Evolutionary conservation across 2,113 vertebrate species (phyloP), one percentile per base, ranked within the genome.

Genomic region (Hypocryptadius cinnamomeus): DNA sequence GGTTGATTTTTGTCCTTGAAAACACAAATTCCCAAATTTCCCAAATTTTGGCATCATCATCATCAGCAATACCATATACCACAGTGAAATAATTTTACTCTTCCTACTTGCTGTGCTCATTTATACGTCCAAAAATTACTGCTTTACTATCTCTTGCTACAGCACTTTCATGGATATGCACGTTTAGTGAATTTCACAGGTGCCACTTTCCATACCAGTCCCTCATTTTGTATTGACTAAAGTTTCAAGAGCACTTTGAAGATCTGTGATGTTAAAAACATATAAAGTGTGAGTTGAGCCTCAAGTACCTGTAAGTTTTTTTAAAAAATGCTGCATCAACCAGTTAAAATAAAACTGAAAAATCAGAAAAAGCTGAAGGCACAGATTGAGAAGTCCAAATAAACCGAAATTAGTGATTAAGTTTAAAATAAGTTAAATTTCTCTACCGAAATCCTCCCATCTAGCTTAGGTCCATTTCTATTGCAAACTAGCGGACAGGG

Each of bases 401-500:
- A 57, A 73, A 35, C 15, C 4, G 0, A 64, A 87, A 68, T 16
- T 5, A 28, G 18, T 50, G 25, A 59, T 53, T 50, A 70, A 33
- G 40, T 3, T 53, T 53, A 61, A 85, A 77, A 27, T 22, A 61
- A 33, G 3, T 53, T 44, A 56, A 42, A 84, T n/a, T 69, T 13
- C 31, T 86, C 8, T 40, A 11, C 37, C 10, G 15, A 42, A 86
- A 64, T 51, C 24, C 22, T 85, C 30, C 30, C 2, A 1, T 28
- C 21, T 21, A 24, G 17, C 13, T 48, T 40, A 40, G 21, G 5
- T 13, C 35, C 2, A 0, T 50, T 39, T 40, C 6, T 44, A 6
- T 20, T 1, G 23, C 50, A 22, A 69, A 54, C 14, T 3, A 13
- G 27, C 0, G 1, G 20, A 22, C 1, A 7, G 4, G 17, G 50